Evolutionary conservation across 2,113 vertebrate genomes (phyloP).

Genomic region (Aplodontia rufa): DNA sequence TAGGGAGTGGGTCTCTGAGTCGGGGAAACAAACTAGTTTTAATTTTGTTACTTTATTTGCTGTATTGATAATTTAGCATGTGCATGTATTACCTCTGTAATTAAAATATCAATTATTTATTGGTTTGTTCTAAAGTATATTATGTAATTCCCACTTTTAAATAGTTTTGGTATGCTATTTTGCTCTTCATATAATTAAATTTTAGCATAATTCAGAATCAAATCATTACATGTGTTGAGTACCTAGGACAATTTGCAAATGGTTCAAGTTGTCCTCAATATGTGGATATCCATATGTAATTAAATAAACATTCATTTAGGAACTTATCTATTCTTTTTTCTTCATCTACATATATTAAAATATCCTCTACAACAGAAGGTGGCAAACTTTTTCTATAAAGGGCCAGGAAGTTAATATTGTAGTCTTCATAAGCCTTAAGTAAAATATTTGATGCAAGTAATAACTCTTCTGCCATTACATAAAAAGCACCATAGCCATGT

Average conservation of each 20-base stretch:
- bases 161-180: not conserved
- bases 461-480: not conserved
- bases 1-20: not conserved
- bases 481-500: not conserved
- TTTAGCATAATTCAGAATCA: slow-evolving; percentile 19
- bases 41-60: not conserved
- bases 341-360: not conserved
- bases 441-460: not conserved
- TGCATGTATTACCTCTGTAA: not conserved
- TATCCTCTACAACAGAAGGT: not conserved
- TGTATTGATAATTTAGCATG: not conserved
- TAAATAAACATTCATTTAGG: not conserved
- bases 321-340: not conserved
- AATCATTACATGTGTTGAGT: not conserved
- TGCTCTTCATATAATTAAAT: not conserved
- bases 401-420: not conserved
- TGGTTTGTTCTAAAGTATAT: not conserved
- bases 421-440: not conserved
- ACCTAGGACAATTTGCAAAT: not conserved
- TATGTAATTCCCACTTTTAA: not conserved
- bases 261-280: not conserved
- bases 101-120: slow-evolving; percentile 5
- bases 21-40: not conserved
- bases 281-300: not conserved
- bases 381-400: not conserved